Evolutionary conservation across 2,888 invertebrate species (phyloP).

Genomic region (Ceramica pisi): DNA sequence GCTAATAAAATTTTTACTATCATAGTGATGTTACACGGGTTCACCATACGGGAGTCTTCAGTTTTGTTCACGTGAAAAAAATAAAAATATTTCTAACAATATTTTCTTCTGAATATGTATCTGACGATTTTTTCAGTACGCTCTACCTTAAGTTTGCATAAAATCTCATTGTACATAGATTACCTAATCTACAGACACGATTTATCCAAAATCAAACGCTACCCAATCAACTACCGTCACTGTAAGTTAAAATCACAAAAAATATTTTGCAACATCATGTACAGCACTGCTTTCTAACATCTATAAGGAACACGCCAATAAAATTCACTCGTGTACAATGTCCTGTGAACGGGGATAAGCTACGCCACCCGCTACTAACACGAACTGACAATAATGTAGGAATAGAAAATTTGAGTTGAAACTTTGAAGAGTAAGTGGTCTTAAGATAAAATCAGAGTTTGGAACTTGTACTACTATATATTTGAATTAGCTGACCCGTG

Average conservation of each 20-base stretch:
- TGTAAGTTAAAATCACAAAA: not conserved
- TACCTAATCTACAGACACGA: no score
- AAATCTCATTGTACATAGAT: no score
- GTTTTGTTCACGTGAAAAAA: no score
- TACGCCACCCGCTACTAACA: not conserved
- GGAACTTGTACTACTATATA: not conserved
- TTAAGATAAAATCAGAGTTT: not conserved
- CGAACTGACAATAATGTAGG: constrained; percentile 9
- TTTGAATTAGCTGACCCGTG: no score
- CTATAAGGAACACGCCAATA: not conserved
- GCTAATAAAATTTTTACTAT: no score
- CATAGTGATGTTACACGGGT: no score
- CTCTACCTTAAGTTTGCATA: not conserved
- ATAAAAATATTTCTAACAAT: no score
- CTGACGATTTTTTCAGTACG: no score
- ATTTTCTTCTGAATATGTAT: no score
- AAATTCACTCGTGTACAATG: constrained; percentile 18
- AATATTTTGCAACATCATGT: not conserved
- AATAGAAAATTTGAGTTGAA: not conserved
- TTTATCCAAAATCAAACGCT: not conserved
- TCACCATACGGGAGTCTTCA: no score
- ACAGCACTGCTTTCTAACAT: not conserved
- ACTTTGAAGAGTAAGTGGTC: not conserved
- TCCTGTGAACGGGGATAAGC: constrained; percentile 17
- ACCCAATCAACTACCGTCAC: no score